Conservation (phyloP, 2,888 invertebrate species). For the Thymelicus acteon region DNA sequence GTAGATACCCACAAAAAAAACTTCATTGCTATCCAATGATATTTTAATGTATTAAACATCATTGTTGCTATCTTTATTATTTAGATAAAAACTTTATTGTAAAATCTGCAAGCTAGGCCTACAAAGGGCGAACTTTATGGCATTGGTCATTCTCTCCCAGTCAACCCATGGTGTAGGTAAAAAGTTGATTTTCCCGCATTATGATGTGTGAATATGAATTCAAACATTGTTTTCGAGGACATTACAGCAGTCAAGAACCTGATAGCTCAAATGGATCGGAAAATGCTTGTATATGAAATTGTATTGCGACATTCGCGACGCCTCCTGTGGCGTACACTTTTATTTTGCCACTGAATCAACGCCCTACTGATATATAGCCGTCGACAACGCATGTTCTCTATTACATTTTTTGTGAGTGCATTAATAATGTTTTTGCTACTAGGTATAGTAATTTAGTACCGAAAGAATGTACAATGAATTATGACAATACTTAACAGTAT, state of each 20-base stretch:
- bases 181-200: neutral
- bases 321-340: conserved; percentile 67
- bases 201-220: neutral
- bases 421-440: conserved; percentile 44
- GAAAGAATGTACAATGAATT: conserved; percentile 26
- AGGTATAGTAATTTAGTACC: conserved; percentile 20
- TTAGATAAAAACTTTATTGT: no score
- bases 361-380: conserved; percentile 67
- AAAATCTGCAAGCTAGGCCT: no score
- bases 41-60: no score
- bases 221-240: conserved; percentile 48
- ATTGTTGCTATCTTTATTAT: no score
- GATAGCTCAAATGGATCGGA: conserved; percentile 66
- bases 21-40: no score
- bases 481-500: conserved; percentile 9
- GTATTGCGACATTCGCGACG: conserved; percentile 68
- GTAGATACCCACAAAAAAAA: no score
- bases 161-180: no score
- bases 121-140: no score
- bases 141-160: no score
- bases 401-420: conserved; percentile 58
- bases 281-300: conserved; percentile 71
- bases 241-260: conserved; percentile 53
- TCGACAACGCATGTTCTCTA: conserved; percentile 65
- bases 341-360: conserved; percentile 73